These are phyloP conservation scores for Borostomias antarcticus DNA, from an alignment of 2,797 vertebrate genomes.

Conservation along the genomic window DNA sequence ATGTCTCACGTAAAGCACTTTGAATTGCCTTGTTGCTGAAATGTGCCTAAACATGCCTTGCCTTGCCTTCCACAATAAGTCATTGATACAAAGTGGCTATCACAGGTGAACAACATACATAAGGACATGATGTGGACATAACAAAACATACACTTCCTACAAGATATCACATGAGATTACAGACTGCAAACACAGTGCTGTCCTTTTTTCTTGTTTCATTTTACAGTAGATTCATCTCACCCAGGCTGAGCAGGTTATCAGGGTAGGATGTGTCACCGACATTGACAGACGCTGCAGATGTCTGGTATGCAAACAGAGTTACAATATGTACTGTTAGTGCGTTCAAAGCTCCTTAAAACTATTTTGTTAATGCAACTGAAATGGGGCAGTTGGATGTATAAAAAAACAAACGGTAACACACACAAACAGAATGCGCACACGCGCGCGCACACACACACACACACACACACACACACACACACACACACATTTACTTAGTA, in stretches of 20 bases:
- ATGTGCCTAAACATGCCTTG: no score
- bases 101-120: conserved; percentile 5
- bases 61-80: conserved; percentile 11
- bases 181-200: no score
- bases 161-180: not conserved
- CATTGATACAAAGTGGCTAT: not conserved
- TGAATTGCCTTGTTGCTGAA: no score
- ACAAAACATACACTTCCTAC: not conserved
- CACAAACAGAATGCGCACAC: no score
- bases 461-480: not conserved
- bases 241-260: conserved; percentile 52
- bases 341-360: conserved; percentile 5
- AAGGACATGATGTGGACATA: conserved; percentile 25
- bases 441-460: no score
- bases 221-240: conserved; percentile 56
- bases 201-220: no score
- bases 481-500: no score
- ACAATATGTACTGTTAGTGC: not conserved
- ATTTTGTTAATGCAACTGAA: not conserved
- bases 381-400: not conserved
- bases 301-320: conserved; percentile 47
- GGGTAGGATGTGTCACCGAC: conserved; percentile 46
- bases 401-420: not conserved
- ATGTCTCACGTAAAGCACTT: no score
- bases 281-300: conserved; percentile 47